These are phyloP conservation scores for Clistopyga incitator DNA, from an alignment of 2,888 invertebrate genomes.

Conservation along the genomic window DNA sequence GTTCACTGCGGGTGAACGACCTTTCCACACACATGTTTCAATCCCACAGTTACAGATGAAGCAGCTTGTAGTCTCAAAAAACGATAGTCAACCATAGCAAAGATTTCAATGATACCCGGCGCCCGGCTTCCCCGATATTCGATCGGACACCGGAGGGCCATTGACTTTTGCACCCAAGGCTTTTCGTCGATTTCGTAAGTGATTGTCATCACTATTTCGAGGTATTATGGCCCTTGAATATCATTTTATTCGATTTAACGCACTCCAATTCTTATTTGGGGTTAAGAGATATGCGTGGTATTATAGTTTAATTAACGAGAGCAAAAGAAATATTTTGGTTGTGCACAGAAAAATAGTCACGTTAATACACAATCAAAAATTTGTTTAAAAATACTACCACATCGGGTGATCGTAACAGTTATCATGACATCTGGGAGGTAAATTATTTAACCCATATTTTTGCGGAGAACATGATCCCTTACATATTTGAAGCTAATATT, in stretches of 20 bases:
- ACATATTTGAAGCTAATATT: too few relatives aligned
- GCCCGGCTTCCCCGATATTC: background rate
- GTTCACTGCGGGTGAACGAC: conserved; percentile 42
- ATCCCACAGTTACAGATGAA: background rate
- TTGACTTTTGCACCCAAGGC: conserved; percentile 35
- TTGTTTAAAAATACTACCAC: too few relatives aligned
- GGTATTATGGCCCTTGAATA: background rate
- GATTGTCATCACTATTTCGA: conserved; percentile 2
- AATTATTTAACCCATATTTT: too few relatives aligned
- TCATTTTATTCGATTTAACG: background rate
- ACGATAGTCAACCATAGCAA: conserved; percentile 1
- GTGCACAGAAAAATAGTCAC: too few relatives aligned
- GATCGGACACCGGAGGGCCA: conserved; percentile 22
- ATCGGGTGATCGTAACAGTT: too few relatives aligned
- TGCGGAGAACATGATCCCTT: too few relatives aligned
- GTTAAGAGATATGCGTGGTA: too few relatives aligned
- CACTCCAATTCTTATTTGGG: too few relatives aligned
- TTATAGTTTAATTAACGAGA: too few relatives aligned
- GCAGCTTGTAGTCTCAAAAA: background rate
- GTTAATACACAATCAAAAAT: too few relatives aligned
- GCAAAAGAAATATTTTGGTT: too few relatives aligned
- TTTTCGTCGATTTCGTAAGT: conserved; percentile 20
- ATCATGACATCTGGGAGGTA: too few relatives aligned
- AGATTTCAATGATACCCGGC: background rate
- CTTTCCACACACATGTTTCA: conserved; percentile 29